Evolutionary conservation across 2,113 vertebrate species (phyloP), one percentile per base, ranked within the genome.

Genomic region (Pterocles gutturalis): DNA sequence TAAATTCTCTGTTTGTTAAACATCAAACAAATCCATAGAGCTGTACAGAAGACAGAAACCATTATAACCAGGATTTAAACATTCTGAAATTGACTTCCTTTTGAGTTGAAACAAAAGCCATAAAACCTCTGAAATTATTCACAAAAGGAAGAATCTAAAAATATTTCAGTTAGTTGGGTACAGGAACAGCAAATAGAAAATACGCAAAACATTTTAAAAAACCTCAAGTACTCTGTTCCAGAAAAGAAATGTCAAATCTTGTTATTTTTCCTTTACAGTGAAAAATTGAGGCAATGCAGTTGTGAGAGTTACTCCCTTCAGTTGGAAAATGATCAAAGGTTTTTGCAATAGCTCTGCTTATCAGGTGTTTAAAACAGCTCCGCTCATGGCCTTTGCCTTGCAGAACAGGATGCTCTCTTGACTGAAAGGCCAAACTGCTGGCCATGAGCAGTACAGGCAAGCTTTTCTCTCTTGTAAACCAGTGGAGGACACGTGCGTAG

Each of bases 131-230:
- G 51, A 83, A 96, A 92, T 80, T 53, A 93, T 60, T 90, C 76
- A 38, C 64, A 66, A 43, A 51, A 90, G 54, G 41, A 80, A 93
- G 54, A 92, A 73, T 51, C 72, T 86, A 93, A 92, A 96, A 86
- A 81, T 89, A 93, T 83, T 92, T 72, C 79, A 66, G 58, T 43
- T 33, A 80, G 31, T 38, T 76, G 17, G 34, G 34, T 73, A 82
- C 25, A 80, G 49, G 22, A 90, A 67, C 8, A 87, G 49, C 58
- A 83, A 92, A 70, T 0, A 90, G 55, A 87, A 92, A 95, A 86
- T n/a, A 88, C 0, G 8, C 49, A 92, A 88, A 94, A 49, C 49
- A 82, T 60, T 79, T 71, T 11, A 7, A 45, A 90, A 45, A 88
- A 89, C 2, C n/a, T 66, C 38, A 77, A 43, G 29, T 45, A 10